Evolutionary conservation across 2,797 vertebrate genomes (phyloP).

Genomic region (Manis pentadactyla): DNA sequence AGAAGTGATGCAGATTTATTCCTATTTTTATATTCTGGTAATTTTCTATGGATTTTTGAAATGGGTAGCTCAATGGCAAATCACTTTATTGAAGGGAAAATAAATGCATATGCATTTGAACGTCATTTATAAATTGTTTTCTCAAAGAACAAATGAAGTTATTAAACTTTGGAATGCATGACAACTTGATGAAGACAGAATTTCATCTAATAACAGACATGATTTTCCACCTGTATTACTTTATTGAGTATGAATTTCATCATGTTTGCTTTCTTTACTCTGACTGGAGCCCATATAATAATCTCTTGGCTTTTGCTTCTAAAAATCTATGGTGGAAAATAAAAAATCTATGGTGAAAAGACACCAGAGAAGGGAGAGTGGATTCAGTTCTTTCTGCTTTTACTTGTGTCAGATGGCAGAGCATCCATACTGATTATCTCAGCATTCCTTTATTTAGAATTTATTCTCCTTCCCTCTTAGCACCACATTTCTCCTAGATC

Average conservation of each 20-base stretch:
- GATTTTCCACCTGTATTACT: slow-evolving; percentile 2
- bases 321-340: neutral
- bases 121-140: slow-evolving; percentile 44
- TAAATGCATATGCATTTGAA: neutral
- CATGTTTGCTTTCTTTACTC: neutral
- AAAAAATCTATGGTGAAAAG: slow-evolving; percentile 33
- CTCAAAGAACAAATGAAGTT: slow-evolving; percentile 48
- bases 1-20: neutral
- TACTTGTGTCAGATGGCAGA: slow-evolving; percentile 46
- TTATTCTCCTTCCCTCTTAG: slow-evolving; percentile 53
- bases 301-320: slow-evolving; percentile 18
- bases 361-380: slow-evolving; percentile 21
- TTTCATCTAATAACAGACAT: neutral
- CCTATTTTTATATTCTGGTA: slow-evolving; percentile 48
- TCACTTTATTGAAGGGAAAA: slow-evolving; percentile 34
- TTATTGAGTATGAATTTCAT: neutral
- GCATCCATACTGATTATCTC: slow-evolving; percentile 32
- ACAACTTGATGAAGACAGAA: slow-evolving; percentile 30
- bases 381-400: neutral
- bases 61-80: neutral
- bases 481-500: slow-evolving; percentile 56
- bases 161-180: slow-evolving; percentile 42
- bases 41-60: slow-evolving; percentile 55
- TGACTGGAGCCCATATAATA: neutral
- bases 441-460: slow-evolving; percentile 76